Base-by-base conservation (phyloP, 1,140 invertebrate species). In the Anoplolepis gracilipes region DNA sequence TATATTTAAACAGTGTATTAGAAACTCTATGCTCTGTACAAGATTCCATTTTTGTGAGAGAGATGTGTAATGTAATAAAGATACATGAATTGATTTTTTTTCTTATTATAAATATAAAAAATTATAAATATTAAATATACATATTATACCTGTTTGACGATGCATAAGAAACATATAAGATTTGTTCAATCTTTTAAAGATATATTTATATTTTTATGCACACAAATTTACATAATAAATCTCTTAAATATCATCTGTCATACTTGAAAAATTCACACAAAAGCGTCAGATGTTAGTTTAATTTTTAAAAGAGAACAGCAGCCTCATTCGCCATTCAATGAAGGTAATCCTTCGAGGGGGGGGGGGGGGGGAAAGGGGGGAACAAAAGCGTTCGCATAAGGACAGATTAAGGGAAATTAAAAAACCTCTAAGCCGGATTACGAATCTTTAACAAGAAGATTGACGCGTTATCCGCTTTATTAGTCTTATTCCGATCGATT, bases 401-500 rank as follows among this genome's bases (percentile, higher is more conserved):
- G 28, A 8, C 59, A 57, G 70, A 87, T 82, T 62, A 59, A 64
- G 59, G 42, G 46, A 90, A 87, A 90, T 89, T 85, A 87, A 89
- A 85, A 87, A 90, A 85, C 33, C 55, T 65, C 46, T 53, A 62
- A 77, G 73, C 70, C 49, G 78, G 77, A 89, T 89, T 89, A 90
- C 86, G 77, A 78, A 70, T 57, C 78, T 87, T 73, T 89, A 90
- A 89, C 64, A 84, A 88, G 72, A 13, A 85, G 77, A 89, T 88
- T 76, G 88, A 87, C 86, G 82, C 88, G 78, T 89, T 87, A 88
- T 90, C 70, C 64, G 81, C 75, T 85, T 62, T 64, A 79, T 77
- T 78, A 78, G 59, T 36, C 70, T 61, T 75, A 39, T 89, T 81
- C 59, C 75, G 36, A 61, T 30, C 76, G 85, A 87, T 89, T 87